These are phyloP conservation scores for Heteromurus nitidus DNA, from an alignment of 2,888 invertebrate species.

Conservation along the genomic window DNA sequence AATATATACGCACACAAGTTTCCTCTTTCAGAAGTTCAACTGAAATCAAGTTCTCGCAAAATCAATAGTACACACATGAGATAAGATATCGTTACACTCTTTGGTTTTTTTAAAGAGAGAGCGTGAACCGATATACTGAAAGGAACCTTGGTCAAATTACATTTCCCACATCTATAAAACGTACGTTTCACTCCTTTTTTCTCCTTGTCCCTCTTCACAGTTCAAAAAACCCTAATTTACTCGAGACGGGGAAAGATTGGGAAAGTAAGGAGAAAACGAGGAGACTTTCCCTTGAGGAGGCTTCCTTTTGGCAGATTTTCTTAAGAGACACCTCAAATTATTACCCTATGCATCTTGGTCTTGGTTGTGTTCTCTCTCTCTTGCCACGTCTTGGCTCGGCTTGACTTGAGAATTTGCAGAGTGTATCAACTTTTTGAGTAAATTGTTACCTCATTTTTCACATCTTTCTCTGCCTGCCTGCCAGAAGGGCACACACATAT, in stretches of 20 bases:
- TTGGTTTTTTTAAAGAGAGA: neutral
- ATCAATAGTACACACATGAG: slow-evolving; percentile 51
- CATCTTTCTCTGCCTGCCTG: slow-evolving; percentile 49
- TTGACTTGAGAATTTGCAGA: slow-evolving; percentile 35
- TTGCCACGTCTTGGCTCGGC: slow-evolving; percentile 33
- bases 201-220: neutral
- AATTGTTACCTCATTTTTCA: slow-evolving; percentile 64
- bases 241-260: no score
- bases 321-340: slow-evolving; percentile 64
- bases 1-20: neutral
- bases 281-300: slow-evolving; percentile 42
- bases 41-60: slow-evolving; percentile 1
- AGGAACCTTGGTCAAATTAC: no score
- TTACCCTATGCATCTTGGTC: slow-evolving; percentile 58
- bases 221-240: neutral
- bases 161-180: no score
- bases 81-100: neutral
- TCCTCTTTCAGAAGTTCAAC: slow-evolving; percentile 18
- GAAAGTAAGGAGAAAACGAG: slow-evolving; percentile 22
- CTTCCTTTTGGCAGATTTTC: slow-evolving; percentile 55
- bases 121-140: no score
- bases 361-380: no score
- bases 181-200: no score
- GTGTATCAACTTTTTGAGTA: slow-evolving; percentile 60
- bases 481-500: neutral